Evolutionary conservation across 2,113 vertebrate genomes (phyloP).

Genomic region (Gallinago paraguaiae): DNA sequence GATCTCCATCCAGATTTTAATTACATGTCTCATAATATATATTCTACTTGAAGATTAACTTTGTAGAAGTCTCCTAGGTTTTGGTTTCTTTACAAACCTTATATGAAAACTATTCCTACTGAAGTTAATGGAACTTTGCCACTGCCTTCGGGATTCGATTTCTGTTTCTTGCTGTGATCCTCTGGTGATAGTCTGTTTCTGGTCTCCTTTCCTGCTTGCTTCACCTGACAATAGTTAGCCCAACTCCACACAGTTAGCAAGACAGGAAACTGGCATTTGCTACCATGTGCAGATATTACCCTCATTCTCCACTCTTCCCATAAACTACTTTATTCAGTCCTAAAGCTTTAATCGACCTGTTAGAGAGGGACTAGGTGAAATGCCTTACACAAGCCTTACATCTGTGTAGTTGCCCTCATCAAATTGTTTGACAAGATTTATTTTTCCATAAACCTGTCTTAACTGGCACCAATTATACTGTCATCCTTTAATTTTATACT

Average conservation of each 20-base stretch:
- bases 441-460: not conserved
- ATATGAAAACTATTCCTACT: not conserved
- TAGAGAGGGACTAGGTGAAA: not conserved
- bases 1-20: not conserved
- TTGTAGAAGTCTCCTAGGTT: not conserved
- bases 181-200: not conserved
- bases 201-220: not conserved
- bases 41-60: not conserved
- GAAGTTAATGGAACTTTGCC: not conserved
- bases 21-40: not conserved
- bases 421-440: not conserved
- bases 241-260: not conserved
- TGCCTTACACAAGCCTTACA: not conserved
- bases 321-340: not conserved
- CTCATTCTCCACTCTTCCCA: not conserved
- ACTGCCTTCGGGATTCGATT: not conserved
- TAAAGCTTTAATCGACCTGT: not conserved
- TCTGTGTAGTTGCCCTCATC: not conserved
- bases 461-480: not conserved
- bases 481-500: constrained; percentile 2
- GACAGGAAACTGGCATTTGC: not conserved
- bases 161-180: not conserved
- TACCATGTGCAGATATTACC: fast-evolving
- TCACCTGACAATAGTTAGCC: not conserved
- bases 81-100: not conserved